Evolutionary conservation across 2,888 invertebrate genomes (phyloP).

Genomic region (Octodonta nipae): DNA sequence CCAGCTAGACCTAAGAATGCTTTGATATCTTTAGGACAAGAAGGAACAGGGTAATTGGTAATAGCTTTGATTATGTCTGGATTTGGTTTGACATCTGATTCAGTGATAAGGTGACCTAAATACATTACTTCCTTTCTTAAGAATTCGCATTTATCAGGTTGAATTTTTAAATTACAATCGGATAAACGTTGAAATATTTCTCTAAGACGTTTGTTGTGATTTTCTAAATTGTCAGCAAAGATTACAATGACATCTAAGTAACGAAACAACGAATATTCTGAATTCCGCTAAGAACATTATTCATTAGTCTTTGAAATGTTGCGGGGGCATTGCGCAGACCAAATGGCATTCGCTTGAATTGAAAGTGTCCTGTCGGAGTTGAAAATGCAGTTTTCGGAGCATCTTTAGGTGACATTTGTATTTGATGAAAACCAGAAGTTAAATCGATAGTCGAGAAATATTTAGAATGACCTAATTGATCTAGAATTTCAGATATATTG

Average conservation of each 20-base stretch:
- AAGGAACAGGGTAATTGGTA: constrained; percentile 9
- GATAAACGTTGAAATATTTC: constrained; percentile 14
- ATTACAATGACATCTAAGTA: constrained; percentile 29
- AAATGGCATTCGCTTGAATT: constrained; percentile 9
- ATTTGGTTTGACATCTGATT: constrained; percentile 12
- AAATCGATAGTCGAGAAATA: constrained; percentile 10
- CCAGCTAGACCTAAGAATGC: constrained; percentile 14
- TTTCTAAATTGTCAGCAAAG: constrained; percentile 14
- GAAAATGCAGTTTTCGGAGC: constrained; percentile 10
- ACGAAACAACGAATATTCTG: constrained; percentile 22
- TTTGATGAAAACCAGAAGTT: constrained; percentile 11
- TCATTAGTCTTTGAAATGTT: constrained; percentile 14
- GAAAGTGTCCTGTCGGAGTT: constrained; percentile 8
- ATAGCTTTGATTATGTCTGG: constrained; percentile 10
- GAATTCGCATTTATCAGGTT: constrained; percentile 15
- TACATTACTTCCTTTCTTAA: constrained; percentile 12
- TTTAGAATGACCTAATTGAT: constrained; percentile 10
- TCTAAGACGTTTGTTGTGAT: constrained; percentile 15
- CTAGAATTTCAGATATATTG: constrained; percentile 9
- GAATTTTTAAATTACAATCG: constrained; percentile 11
- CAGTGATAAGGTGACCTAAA: constrained; percentile 13
- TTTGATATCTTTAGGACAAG: constrained; percentile 13
- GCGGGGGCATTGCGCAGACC: constrained; percentile 10
- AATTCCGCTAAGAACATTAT: constrained; percentile 17
- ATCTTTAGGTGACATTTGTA: constrained; percentile 8